Evolutionary conservation across 2,797 vertebrate genomes (phyloP).

Genomic region (Antennarius maculatus): DNA sequence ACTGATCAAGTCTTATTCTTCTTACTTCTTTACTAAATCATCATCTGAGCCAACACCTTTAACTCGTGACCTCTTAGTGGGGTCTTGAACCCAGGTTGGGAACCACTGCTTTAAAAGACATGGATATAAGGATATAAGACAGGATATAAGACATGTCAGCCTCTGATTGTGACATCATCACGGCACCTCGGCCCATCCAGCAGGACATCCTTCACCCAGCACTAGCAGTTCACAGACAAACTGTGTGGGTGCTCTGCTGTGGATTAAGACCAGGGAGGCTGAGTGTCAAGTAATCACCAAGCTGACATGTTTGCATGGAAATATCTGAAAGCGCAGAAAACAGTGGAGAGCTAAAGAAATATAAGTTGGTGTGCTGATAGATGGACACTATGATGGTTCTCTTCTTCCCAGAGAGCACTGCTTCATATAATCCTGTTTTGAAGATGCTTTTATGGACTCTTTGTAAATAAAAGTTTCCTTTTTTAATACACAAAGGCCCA

Average conservation of each 20-base stretch:
- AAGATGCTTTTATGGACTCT: slow-evolving; percentile 84
- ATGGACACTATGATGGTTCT: slow-evolving; percentile 38
- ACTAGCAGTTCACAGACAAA: slow-evolving; percentile 30
- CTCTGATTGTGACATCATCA: slow-evolving; percentile 46
- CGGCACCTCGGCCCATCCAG: slow-evolving; percentile 45
- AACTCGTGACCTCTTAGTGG: neutral
- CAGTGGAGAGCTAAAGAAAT: slow-evolving; percentile 19
- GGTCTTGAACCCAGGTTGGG: slow-evolving; percentile 46
- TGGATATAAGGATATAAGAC: slow-evolving; percentile 47
- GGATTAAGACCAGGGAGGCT: slow-evolving; percentile 42
- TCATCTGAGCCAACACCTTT: neutral
- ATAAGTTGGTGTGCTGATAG: slow-evolving; percentile 24
- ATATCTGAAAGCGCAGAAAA: slow-evolving; percentile 44
- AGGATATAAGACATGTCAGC: slow-evolving; percentile 60
- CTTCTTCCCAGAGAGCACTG: slow-evolving; percentile 84
- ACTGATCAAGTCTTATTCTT: neutral
- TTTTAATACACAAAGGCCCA: slow-evolving; percentile 81
- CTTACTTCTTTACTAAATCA: neutral
- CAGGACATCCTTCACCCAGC: slow-evolving; percentile 45
- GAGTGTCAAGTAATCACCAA: slow-evolving; percentile 47
- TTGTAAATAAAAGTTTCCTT: slow-evolving; percentile 77
- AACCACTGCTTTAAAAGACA: slow-evolving; percentile 56
- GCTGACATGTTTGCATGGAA: slow-evolving; percentile 60
- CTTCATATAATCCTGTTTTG: slow-evolving; percentile 82
- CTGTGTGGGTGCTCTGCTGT: slow-evolving; percentile 45